A percentile compares a stretch with the other conserved stretches of the same genome.
Evolutionary conservation across 2,888 invertebrate species (phyloP).

Genomic region (Torymus auratus): DNA sequence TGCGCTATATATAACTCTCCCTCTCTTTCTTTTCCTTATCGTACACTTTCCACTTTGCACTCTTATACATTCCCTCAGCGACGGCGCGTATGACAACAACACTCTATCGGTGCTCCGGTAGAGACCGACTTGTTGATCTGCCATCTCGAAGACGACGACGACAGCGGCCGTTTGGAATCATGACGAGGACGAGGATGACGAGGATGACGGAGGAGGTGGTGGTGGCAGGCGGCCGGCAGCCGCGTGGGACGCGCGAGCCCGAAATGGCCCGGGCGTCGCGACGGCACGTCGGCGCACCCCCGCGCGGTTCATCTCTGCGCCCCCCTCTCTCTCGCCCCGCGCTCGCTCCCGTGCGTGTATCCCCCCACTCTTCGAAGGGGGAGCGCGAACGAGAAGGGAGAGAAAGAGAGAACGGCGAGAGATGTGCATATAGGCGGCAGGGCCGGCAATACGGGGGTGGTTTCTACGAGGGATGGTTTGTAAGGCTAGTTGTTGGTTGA

Average conservation of each 20-base stretch:
- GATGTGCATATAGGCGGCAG: not conserved
- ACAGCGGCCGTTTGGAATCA: too few species aligned
- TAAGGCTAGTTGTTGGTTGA: too few species aligned
- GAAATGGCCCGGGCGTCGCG: constrained; percentile 74
- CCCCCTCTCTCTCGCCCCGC: constrained; percentile 59
- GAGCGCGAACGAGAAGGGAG: not conserved
- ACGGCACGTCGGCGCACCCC: constrained; percentile 71
- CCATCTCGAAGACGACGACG: not conserved
- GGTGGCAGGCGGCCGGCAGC: not conserved
- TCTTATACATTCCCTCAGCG: too few species aligned
- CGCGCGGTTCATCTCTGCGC: constrained; percentile 61
- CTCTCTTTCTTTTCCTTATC: too few species aligned
- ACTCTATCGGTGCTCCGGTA: not conserved
- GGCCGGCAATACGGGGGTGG: too few species aligned
- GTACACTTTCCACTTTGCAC: too few species aligned
- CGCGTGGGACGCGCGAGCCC: constrained; percentile 66
- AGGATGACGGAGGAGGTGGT: too few species aligned
- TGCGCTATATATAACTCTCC: too few species aligned
- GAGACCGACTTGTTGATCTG: constrained; percentile 34
- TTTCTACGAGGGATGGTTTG: too few species aligned
- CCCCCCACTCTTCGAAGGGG: not conserved
- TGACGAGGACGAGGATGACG: too few species aligned
- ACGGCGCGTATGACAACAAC: too few species aligned
- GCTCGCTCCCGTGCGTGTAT: not conserved
- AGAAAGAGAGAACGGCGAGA: not conserved